Conservation (phyloP, 2,888 invertebrate species). For the Oxyteleia sp. region DNA sequence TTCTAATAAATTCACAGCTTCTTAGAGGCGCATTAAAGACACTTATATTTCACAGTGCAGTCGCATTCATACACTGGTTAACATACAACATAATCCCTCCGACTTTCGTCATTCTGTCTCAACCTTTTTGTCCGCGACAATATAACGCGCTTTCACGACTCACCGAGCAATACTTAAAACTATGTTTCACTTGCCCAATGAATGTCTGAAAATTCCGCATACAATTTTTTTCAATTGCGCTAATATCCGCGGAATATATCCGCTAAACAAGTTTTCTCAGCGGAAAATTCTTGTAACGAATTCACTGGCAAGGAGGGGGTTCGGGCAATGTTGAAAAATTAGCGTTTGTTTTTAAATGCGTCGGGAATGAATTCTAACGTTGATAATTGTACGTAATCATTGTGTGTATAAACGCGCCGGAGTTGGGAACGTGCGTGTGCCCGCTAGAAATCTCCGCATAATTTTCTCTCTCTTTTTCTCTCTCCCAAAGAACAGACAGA, state of each 20-base stretch:
- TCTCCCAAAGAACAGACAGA: too few relatives aligned
- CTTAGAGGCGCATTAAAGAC: too few relatives aligned
- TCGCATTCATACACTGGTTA: not conserved
- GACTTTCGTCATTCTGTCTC: not conserved
- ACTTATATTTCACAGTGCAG: too few relatives aligned
- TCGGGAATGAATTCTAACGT: conserved; percentile 37
- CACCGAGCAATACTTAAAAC: conserved; percentile 5
- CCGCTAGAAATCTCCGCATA: conserved; percentile 7
- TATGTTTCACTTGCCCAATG: not conserved
- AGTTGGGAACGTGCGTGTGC: conserved; percentile 19
- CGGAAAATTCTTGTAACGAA: conserved; percentile 15
- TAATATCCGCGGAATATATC: not conserved
- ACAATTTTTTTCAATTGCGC: not conserved
- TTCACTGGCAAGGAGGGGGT: conserved; percentile 18
- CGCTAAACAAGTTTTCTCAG: conserved; percentile 6
- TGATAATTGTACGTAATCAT: conserved; percentile 54
- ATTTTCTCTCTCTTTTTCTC: too few relatives aligned
- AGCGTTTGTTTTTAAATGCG: conserved; percentile 25
- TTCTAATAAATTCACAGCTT: too few relatives aligned
- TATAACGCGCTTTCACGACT: not conserved
- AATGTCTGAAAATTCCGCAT: not conserved
- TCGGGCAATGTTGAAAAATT: conserved; percentile 24
- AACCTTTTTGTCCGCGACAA: conserved; percentile 8
- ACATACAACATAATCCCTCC: not conserved
- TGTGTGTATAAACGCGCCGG: conserved; percentile 42